Base-by-base conservation (phyloP, 2,113 vertebrate species). In the Anarhynchus alexandrinus region DNA sequence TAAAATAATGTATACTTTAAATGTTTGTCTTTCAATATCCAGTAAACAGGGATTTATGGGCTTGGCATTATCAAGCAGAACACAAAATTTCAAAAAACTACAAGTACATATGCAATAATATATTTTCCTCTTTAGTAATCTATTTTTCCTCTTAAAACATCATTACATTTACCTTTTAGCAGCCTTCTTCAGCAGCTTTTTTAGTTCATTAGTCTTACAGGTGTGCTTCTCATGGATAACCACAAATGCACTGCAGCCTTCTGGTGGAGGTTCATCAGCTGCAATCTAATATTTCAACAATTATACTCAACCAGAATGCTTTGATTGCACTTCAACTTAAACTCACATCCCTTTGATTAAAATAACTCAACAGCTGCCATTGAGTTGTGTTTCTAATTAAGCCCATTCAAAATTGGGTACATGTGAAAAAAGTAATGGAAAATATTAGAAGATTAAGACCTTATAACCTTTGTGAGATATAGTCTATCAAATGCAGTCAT, bases 161-260 rank as follows among this genome's bases (percentile, higher is more conserved):
- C 22, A 69, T 78, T 91, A 54, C 36, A 86, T 55, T 97, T 99
- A 99, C 99, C 99, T 99, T 97, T 97, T 98, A 96, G 97, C 82
- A 93, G 99, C 99, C 91, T 98, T 98, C 98, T 99, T 99, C 97
- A 99, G 97, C 59, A 99, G 98, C 94, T 99, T 99, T 97, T 99
- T 99, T 92, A 99, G 98, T 85, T 99, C 98, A 95, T 98, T 99
- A 96, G 98, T 97, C 95, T 98, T 99, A 98, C 99, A 99, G 97
- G 98, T 98, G 64, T 96, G 98, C 93, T 98, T 98, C 94, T 98
- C 97, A 71, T 99, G 99, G 87, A 99, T 97, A 80, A 99, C 98
- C 84, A 99, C 98, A 97, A 99, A 99, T 32, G 99, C 99, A 73
- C 94, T 66, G 82, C 99, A 99, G 86, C 98, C 98, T 89, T 98